Evolutionary conservation across 2,888 invertebrate species (phyloP).

Genomic region (Acrobasis repandana): DNA sequence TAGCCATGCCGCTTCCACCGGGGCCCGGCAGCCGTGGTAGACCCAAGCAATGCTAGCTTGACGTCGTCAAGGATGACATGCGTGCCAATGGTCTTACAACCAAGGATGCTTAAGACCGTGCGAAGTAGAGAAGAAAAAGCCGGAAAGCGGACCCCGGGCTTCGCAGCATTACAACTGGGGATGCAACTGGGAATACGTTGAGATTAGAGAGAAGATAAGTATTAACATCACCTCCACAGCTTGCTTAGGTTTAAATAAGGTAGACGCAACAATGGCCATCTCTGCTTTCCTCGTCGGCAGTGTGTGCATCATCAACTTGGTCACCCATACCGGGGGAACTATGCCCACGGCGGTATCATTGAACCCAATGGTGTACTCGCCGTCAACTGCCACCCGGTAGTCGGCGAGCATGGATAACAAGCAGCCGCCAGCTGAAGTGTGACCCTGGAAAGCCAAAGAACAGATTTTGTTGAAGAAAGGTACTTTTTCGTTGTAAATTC

Average conservation of each 20-base stretch:
- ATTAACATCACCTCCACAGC: conserved; percentile 76
- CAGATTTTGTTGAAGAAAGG: neutral
- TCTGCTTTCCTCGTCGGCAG: conserved; percentile 85
- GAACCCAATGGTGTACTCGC: conserved; percentile 84
- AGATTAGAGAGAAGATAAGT: too few species aligned
- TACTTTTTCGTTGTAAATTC: too few species aligned
- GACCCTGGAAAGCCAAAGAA: conserved; percentile 50
- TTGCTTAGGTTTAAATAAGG: conserved; percentile 85
- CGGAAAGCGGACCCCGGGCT: too few species aligned
- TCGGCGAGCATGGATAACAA: conserved; percentile 85
- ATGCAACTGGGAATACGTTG: too few species aligned
- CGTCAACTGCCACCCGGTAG: conserved; percentile 83
- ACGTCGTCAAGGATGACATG: too few species aligned
- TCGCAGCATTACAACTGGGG: too few species aligned
- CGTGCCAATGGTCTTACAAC: too few species aligned
- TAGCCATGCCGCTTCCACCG: too few species aligned
- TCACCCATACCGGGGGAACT: conserved; percentile 85
- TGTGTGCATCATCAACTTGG: conserved; percentile 71
- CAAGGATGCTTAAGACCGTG: too few species aligned
- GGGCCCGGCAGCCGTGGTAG: too few species aligned
- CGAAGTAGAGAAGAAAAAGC: too few species aligned
- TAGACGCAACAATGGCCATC: conserved; percentile 85
- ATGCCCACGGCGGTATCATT: conserved; percentile 91
- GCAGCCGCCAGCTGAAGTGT: conserved; percentile 82
- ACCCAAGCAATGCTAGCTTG: too few species aligned